A percentile compares a stretch with the other conserved stretches of the same genome.
Conservation (phyloP, 2,888 invertebrate genomes). For the Hydrotaea cyrtoneurina region DNA sequence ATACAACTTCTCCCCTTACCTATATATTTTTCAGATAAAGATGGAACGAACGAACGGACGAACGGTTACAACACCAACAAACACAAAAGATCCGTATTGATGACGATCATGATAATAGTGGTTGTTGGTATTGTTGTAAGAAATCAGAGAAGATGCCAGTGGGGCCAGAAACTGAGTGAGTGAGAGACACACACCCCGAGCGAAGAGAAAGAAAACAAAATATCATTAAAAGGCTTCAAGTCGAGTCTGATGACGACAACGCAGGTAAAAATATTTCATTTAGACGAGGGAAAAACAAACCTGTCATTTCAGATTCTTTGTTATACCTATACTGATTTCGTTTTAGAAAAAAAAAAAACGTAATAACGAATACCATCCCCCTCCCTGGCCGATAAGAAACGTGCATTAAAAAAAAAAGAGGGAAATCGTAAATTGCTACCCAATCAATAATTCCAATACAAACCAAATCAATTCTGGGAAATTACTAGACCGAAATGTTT, state of each 20-base stretch:
- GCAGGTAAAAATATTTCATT: slow-evolving; percentile 47
- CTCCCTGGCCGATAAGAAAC: not conserved
- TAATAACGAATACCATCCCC: slow-evolving; percentile 23
- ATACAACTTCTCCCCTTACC: slow-evolving; percentile 33
- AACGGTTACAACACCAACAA: slow-evolving; percentile 43
- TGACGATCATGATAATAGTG: slow-evolving; percentile 43
- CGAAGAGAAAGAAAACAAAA: slow-evolving; percentile 21
- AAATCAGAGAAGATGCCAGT: slow-evolving; percentile 6
- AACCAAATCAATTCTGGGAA: slow-evolving; percentile 4
- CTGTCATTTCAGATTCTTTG: slow-evolving; percentile 33
- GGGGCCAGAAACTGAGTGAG: not conserved
- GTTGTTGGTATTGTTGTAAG: slow-evolving; percentile 35
- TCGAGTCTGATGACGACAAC: slow-evolving; percentile 26
- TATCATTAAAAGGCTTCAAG: slow-evolving; percentile 31
- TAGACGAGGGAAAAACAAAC: slow-evolving; percentile 37
- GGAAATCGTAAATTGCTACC: slow-evolving; percentile 20
- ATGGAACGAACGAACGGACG: slow-evolving; percentile 23
- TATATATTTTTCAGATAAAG: slow-evolving; percentile 30
- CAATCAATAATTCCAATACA: slow-evolving; percentile 11
- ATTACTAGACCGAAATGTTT: not conserved
- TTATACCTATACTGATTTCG: slow-evolving; percentile 1
- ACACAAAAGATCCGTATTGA: slow-evolving; percentile 41
- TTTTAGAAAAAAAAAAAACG: slow-evolving; percentile 11
- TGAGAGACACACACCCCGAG: slow-evolving; percentile 3
- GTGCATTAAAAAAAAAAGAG: not conserved